Evolutionary conservation across 2,797 vertebrate genomes (phyloP).

Genomic region (Centroberyx gerrardi): DNA sequence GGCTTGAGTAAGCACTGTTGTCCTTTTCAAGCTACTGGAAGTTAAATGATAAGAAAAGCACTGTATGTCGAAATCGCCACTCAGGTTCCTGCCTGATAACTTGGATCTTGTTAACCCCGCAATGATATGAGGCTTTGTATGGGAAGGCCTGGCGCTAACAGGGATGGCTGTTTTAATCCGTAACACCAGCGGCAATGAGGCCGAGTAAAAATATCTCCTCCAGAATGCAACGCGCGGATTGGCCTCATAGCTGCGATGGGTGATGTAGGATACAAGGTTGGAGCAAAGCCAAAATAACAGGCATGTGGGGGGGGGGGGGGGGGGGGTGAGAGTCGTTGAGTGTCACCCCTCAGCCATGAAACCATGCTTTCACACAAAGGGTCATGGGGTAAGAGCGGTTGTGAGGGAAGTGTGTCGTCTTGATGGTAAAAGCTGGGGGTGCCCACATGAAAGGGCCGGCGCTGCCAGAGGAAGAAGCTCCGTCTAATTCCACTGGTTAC

Average conservation of each 20-base stretch:
- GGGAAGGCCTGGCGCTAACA: background rate
- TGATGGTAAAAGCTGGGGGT: constrained; percentile 58
- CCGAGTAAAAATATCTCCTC: constrained; percentile 65
- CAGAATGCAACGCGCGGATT: constrained; percentile 45
- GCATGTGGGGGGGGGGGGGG: background rate
- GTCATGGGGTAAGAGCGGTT: constrained; percentile 58
- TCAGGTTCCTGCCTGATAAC: background rate
- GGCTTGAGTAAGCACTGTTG: constrained; percentile 37
- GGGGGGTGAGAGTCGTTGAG: constrained; percentile 9
- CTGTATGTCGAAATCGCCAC: constrained; percentile 13
- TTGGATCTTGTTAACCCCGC: background rate
- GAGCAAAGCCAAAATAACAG: constrained; percentile 54
- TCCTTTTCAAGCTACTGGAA: constrained; percentile 45
- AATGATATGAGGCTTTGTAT: background rate
- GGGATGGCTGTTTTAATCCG: background rate
- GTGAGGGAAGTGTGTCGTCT: constrained; percentile 50
- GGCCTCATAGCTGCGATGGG: constrained; percentile 45
- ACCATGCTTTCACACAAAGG: constrained; percentile 28
- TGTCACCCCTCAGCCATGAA: constrained; percentile 18
- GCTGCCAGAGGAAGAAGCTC: constrained; percentile 68
- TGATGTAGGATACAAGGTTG: constrained; percentile 47
- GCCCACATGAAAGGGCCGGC: constrained; percentile 80
- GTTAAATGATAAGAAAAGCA: constrained; percentile 41
- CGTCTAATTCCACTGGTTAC: constrained; percentile 80
- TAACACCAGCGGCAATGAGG: background rate